Conservation (phyloP, 1,140 invertebrate species). For the Nebria ingens region DNA sequence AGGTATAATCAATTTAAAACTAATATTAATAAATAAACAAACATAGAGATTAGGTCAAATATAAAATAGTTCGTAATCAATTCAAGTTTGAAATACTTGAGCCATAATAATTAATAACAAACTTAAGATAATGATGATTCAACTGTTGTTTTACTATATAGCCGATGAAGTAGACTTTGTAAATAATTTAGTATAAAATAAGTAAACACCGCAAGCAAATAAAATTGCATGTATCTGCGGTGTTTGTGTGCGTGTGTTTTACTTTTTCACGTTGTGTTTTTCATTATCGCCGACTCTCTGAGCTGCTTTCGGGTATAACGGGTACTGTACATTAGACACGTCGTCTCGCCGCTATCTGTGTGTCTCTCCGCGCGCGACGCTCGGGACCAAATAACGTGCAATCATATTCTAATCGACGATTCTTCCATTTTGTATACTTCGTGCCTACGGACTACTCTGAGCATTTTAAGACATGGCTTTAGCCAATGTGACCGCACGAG, state of each 20-base stretch:
- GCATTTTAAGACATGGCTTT: constrained; percentile 25
- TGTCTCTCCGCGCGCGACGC: constrained; percentile 22
- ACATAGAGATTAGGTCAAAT: no score
- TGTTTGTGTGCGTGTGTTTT: constrained; percentile 11
- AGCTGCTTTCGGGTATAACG: constrained; percentile 27
- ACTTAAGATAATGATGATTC: no score
- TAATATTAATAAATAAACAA: no score
- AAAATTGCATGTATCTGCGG: neutral
- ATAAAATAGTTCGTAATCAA: no score
- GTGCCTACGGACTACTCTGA: neutral
- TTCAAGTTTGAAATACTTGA: no score
- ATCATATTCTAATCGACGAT: constrained; percentile 15
- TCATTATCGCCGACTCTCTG: constrained; percentile 16
- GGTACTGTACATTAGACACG: constrained; percentile 28
- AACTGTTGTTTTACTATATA: no score
- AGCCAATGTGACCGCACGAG: constrained; percentile 23
- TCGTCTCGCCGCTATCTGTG: neutral
- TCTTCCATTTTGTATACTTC: constrained; percentile 11
- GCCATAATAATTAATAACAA: no score
- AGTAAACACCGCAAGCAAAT: neutral
- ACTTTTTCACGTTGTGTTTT: constrained; percentile 22
- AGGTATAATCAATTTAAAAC: no score
- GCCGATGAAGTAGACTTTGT: no score
- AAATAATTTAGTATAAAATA: constrained; percentile 11
- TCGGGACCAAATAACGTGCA: constrained; percentile 27